Conservation (phyloP, 2,113 vertebrate species). For the Solea senegalensis region DNA sequence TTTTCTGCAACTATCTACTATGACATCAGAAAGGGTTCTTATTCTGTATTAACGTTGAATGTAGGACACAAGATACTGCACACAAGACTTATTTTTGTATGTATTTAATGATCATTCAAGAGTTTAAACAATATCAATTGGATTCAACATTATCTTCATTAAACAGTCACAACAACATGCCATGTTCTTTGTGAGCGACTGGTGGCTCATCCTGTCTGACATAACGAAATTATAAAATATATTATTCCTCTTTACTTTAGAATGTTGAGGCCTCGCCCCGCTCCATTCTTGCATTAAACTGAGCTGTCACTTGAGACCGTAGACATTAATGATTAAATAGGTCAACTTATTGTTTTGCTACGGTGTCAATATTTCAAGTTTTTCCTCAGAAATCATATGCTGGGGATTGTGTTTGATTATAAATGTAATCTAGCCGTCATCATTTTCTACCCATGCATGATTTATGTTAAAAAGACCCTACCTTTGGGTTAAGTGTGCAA, state of each 20-base stretch:
- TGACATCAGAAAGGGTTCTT: not conserved
- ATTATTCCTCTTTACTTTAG: not conserved
- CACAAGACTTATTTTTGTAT: slow-evolving; percentile 13
- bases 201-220: not conserved
- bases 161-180: not conserved
- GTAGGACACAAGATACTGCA: slow-evolving; percentile 34
- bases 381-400: not conserved
- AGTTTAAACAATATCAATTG: not conserved
- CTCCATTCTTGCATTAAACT: not conserved
- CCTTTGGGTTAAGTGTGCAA: too few species aligned
- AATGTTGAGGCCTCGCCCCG: not conserved
- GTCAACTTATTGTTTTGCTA: not conserved
- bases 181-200: not conserved
- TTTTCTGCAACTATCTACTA: not conserved
- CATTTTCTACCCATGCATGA: too few species aligned
- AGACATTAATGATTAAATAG: not conserved
- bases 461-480: too few species aligned
- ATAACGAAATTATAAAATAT: too few species aligned
- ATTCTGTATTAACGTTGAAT: not conserved
- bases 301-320: not conserved
- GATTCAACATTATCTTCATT: not conserved
- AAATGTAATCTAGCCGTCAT: not conserved
- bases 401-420: not conserved
- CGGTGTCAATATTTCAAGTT: not conserved
- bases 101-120: slow-evolving; percentile 36